Evolutionary conservation across 2,113 vertebrate species (phyloP), one percentile per base, ranked within the genome.

Genomic region (Sylvilagus bachmani): DNA sequence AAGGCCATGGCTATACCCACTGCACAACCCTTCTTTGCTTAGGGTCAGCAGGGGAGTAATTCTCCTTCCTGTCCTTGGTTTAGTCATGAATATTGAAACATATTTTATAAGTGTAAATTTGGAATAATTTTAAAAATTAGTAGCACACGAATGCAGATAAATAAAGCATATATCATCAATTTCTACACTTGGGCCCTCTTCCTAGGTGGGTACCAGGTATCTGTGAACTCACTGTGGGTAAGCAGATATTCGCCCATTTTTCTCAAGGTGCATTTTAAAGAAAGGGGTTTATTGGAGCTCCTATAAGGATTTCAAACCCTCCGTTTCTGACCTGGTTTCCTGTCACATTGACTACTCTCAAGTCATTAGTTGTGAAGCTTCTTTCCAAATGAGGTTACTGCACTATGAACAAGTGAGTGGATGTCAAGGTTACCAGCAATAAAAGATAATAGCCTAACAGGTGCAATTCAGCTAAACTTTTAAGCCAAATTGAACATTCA

Each of bases 81-180:
- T 85, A 71, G 55, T 87, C 22, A 69, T 16, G 7, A 85, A 5
- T 58, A 73, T 80, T 89, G 91, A 95, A 71, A 64, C 16, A 62
- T 22, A 91, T 17, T 78, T 90, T 44, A 82, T 22, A 27, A 90
- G 58, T 55, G 53, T 51, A 66, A 36, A 74, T 58, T 86, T 86
- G 24, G 86, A 82, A 89, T 10, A 82, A 89, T 25, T 25, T 1
- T 64, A 87, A 77, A 62, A 24, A 29, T 6, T n/a, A 73, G 51
- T 51, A 86, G 64, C 12, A 86, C 9, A 74, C 64, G 67, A 49
- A 3, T 55, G 16, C 6, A 85, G 11, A 27, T 33, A 81, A 80
- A 74, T 55, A 82, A 85, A 69, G 2, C 9, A 53, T 73, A 44
- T 69, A 61, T 44, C 14, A 51, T 67, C 58, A 29, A 2, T 12